Percentiles rank a stretch among this genome's conserved stretches.
These are phyloP conservation scores for Temnothorax nylanderi DNA, from an alignment of 1,140 invertebrate genomes.

Conservation along the genomic window DNA sequence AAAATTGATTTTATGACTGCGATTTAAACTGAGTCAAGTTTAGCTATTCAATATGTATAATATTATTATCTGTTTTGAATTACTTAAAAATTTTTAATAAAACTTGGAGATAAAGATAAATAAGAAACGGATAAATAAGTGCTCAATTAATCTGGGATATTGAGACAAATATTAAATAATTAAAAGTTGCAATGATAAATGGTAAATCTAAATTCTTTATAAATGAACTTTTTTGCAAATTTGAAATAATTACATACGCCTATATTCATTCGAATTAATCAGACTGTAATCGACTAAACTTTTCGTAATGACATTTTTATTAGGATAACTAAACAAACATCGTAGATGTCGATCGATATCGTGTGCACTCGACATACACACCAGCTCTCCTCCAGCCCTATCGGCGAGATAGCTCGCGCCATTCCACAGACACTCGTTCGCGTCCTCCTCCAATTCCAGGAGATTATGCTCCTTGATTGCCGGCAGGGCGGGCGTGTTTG, in stretches of 20 bases:
- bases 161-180: neutral
- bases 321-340: neutral
- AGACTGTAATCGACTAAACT: neutral
- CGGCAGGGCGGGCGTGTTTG: constrained; percentile 88
- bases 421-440: constrained; percentile 91
- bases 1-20: neutral
- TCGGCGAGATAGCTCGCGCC: constrained; percentile 87
- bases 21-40: neutral
- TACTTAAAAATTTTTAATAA: neutral
- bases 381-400: constrained; percentile 85
- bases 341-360: neutral
- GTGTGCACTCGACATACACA: constrained; percentile 61
- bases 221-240: neutral
- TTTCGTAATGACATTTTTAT: neutral
- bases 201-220: neutral
- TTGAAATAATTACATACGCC: neutral
- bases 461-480: constrained; percentile 91
- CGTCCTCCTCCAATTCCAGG: constrained; percentile 90
- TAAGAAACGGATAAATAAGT: neutral
- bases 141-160: neutral
- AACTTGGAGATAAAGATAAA: neutral
- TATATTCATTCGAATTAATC: neutral
- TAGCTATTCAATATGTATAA: neutral
- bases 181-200: neutral
- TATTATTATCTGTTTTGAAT: neutral